Evolutionary conservation across 2,797 vertebrate species (phyloP).

Genomic region (Anas flavirostris): DNA sequence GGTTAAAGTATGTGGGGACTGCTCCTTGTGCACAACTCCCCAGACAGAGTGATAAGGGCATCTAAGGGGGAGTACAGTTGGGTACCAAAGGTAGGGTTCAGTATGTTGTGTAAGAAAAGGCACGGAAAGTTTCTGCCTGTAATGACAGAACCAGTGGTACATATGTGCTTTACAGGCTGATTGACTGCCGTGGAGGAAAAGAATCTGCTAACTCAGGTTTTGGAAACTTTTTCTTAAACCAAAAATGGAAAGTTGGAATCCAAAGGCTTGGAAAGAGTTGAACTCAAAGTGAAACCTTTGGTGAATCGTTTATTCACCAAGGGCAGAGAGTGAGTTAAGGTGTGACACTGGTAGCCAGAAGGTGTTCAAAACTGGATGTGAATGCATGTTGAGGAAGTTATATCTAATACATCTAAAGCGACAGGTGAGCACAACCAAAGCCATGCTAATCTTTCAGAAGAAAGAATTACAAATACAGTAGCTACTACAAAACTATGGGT

Average conservation of each 20-base stretch:
- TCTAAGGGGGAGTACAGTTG: not conserved
- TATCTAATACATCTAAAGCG: not conserved
- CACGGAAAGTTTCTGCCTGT: not conserved
- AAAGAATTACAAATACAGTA: not conserved
- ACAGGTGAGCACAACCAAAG: not conserved
- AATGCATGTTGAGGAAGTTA: not conserved
- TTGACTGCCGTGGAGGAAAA: not conserved
- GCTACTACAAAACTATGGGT: not conserved
- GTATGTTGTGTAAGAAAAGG: rapidly evolving
- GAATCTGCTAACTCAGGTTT: not conserved
- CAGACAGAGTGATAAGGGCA: not conserved
- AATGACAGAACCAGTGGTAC: not conserved
- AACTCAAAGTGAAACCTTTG: not conserved
- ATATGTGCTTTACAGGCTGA: not conserved
- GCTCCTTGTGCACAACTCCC: not conserved
- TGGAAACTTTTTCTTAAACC: not conserved
- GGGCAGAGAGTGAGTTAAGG: not conserved
- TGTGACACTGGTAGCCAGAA: not conserved
- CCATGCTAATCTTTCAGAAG: not conserved
- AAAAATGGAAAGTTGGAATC: not conserved
- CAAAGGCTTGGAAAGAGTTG: not conserved
- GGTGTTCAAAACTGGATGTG: not conserved
- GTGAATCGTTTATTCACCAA: not conserved
- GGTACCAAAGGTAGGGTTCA: not conserved
- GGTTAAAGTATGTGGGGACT: not conserved